Percentiles rank a stretch among this genome's conserved stretches.
Conservation (phyloP, 2,113 vertebrate genomes). For the Miniopterus natalensis region DNA sequence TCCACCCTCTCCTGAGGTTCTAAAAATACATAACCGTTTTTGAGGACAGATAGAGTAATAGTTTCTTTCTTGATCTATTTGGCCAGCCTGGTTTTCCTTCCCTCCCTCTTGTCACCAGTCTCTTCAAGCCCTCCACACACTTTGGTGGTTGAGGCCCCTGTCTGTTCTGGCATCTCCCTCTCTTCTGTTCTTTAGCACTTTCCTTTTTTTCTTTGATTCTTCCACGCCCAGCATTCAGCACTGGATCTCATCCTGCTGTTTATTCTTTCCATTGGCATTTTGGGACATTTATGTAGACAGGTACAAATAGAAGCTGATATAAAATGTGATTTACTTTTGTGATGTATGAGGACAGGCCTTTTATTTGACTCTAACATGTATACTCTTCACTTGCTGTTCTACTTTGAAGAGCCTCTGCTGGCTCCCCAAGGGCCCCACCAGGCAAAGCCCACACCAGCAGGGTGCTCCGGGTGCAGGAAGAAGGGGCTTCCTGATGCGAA, state of each 20-base stretch:
- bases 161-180: not conserved
- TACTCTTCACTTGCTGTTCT: not conserved
- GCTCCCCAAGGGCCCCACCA: not conserved
- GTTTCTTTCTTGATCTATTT: not conserved
- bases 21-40: not conserved
- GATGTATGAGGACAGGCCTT: not conserved
- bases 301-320: not conserved
- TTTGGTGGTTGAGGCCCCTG: not conserved
- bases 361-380: not conserved
- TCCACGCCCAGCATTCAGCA: not conserved
- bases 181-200: not conserved
- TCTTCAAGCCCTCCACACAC: not conserved
- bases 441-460: too few relatives aligned
- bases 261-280: not conserved
- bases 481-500: too few relatives aligned
- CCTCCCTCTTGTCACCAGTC: not conserved
- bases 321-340: slow-evolving; percentile 26
- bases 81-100: not conserved
- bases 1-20: not conserved
- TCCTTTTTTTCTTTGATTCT: not conserved
- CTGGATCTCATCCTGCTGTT: slow-evolving; percentile 6
- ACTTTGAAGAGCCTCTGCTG: not conserved
- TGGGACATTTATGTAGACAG: not conserved
- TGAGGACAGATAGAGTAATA: not conserved
- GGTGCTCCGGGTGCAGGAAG: too few relatives aligned